Evolutionary conservation across 2,113 vertebrate genomes (phyloP).

Genomic region (Perognathus longimembris): DNA sequence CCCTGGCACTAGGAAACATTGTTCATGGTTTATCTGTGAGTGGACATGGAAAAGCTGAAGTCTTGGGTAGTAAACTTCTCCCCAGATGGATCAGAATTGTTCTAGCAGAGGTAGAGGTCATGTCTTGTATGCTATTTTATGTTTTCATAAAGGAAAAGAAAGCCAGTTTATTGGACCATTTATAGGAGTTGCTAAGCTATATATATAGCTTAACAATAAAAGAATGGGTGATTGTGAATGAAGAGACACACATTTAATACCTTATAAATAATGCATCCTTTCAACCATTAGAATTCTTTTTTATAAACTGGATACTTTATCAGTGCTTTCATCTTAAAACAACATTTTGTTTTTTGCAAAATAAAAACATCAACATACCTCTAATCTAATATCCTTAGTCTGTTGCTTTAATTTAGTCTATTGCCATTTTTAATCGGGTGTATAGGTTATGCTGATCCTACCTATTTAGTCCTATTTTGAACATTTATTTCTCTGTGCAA

Average conservation of each 20-base stretch:
- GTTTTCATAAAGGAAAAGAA: slow-evolving; percentile 26
- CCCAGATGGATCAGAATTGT: slow-evolving; percentile 93
- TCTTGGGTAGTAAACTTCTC: slow-evolving; percentile 91
- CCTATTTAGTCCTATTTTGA: neutral
- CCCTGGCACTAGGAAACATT: slow-evolving; percentile 92
- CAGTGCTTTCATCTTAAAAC: slow-evolving; percentile 49
- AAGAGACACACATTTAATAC: neutral
- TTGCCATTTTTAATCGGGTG: neutral
- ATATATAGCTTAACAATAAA: slow-evolving; percentile 41
- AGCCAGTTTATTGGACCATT: slow-evolving; percentile 5
- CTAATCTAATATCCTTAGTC: neutral
- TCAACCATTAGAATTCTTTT: neutral
- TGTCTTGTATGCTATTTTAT: neutral
- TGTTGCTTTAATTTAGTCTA: slow-evolving; percentile 28
- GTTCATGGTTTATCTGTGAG: slow-evolving; percentile 92
- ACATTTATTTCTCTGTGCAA: neutral
- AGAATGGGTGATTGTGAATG: neutral
- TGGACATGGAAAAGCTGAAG: slow-evolving; percentile 96
- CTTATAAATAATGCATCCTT: slow-evolving; percentile 30
- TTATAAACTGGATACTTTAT: neutral
- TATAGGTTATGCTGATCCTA: neutral
- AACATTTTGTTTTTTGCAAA: slow-evolving; percentile 1
- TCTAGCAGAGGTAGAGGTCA: slow-evolving; percentile 90
- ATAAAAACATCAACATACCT: neutral
- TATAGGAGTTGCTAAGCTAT: slow-evolving; percentile 35